phyloP scores from a whole-genome alignment of 2,888 invertebrate species.

The Melangyna quadrimaculata region DNA sequence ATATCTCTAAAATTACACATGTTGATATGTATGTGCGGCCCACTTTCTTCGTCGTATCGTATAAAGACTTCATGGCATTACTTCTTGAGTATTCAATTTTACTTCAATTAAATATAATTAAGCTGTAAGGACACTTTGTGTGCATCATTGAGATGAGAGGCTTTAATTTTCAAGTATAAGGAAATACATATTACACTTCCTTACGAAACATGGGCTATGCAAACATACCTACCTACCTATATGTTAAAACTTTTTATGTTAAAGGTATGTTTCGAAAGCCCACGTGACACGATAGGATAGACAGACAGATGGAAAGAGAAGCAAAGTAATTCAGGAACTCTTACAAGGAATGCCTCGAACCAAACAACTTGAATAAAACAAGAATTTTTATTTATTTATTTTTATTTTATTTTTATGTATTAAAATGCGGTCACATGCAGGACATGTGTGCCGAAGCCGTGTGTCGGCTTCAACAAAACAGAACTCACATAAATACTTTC shows the following conservation, averaged over 20 bases:
- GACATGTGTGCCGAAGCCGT: conserved; percentile 40
- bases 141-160: not conserved
- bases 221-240: too few relatives aligned
- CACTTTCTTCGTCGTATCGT: conserved; percentile 65
- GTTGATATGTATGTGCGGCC: not conserved
- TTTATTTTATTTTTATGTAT: not conserved
- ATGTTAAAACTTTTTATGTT: not conserved
- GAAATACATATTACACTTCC: not conserved
- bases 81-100: conserved; percentile 40
- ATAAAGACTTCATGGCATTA: not conserved
- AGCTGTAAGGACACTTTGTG: conserved; percentile 44
- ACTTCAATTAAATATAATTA: conserved; percentile 62
- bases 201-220: not conserved
- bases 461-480: not conserved
- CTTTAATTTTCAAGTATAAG: conserved; percentile 24
- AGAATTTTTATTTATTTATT: not conserved
- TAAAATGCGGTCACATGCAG: conserved; percentile 39
- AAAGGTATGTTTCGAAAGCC: not conserved
- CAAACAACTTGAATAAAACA: conserved; percentile 20
- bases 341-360: not conserved
- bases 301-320: conserved; percentile 23
- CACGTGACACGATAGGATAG: not conserved
- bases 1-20: conserved; percentile 1
- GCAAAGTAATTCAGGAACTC: not conserved
- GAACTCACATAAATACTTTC: not conserved